Percentiles rank a stretch among this genome's conserved stretches.
Evolutionary conservation across 2,797 vertebrate species (phyloP).

Genomic region (Limosa lapponica): DNA sequence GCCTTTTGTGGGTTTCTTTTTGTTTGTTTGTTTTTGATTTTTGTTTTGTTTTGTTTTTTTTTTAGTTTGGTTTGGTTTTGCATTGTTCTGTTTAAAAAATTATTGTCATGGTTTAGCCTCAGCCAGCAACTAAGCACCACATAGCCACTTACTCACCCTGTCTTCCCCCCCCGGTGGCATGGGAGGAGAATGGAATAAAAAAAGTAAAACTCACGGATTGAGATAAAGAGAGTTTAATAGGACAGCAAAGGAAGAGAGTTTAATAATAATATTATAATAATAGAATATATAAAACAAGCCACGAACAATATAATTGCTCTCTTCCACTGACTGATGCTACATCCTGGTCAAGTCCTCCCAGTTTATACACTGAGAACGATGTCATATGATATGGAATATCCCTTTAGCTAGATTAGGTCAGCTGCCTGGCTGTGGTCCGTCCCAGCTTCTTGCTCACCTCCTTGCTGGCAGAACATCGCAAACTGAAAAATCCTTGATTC

Average conservation of each 20-base stretch:
- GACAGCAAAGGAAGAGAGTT: not conserved
- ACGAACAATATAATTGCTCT: not conserved
- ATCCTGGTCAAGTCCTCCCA: not conserved
- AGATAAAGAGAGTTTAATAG: not conserved
- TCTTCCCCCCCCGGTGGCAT: too few relatives aligned
- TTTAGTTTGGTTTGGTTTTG: not conserved
- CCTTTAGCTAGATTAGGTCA: not conserved
- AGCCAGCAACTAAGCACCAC: not conserved
- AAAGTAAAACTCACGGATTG: not conserved
- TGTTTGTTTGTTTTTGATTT: not conserved
- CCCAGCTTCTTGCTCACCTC: not conserved
- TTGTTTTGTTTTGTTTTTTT: not conserved
- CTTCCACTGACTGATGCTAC: not conserved
- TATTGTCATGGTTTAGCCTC: not conserved
- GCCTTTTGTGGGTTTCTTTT: not conserved
- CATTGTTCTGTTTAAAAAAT: not conserved
- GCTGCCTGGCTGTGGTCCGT: not conserved
- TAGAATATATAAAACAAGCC: not conserved
- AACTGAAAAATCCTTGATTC: not conserved
- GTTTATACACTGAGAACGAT: not conserved
- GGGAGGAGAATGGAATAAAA: not conserved
- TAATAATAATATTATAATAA: not conserved
- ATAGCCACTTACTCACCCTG: not conserved
- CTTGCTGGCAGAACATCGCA: not conserved
- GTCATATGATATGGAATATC: not conserved